phyloP scores from a whole-genome alignment of 2,113 vertebrate species.

The Petaurus breviceps region DNA sequence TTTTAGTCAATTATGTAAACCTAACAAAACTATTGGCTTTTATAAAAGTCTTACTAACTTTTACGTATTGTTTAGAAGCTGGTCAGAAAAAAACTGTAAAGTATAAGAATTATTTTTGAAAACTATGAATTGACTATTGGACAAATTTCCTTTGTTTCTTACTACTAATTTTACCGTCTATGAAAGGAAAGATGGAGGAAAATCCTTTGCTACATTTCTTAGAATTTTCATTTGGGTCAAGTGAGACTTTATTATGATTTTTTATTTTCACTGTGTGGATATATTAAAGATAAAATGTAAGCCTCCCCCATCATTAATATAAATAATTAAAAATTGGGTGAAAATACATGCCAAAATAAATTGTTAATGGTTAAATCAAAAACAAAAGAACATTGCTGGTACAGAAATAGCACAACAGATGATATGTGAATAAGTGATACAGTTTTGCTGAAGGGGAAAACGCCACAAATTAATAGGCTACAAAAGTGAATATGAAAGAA shows the following conservation, averaged over 20 bases:
- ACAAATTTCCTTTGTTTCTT: neutral
- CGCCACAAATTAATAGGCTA: conserved; percentile 54
- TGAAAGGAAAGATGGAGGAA: conserved; percentile 50
- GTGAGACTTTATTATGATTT: conserved; percentile 2
- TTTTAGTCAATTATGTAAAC: neutral
- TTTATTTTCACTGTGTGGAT: conserved; percentile 23
- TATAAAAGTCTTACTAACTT: neutral
- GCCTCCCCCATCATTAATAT: conserved; percentile 14
- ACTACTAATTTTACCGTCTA: neutral
- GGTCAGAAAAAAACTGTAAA: neutral
- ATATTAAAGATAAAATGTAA: conserved; percentile 3
- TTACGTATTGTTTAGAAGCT: neutral
- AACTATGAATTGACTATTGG: neutral
- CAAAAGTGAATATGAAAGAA: conserved; percentile 74
- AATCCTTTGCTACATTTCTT: neutral
- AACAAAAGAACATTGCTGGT: conserved; percentile 15
- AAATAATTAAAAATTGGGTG: conserved; percentile 60
- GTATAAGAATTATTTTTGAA: neutral
- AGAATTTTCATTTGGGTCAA: conserved; percentile 3
- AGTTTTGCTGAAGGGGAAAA: conserved; percentile 16
- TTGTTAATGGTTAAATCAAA: conserved; percentile 53
- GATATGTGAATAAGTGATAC: conserved; percentile 59
- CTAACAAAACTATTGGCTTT: neutral
- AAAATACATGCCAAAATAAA: neutral
- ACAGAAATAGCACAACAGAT: conserved; percentile 44